Conservation (phyloP, 2,113 vertebrate genomes). For the pig (Sus scrofa) region DNA sequence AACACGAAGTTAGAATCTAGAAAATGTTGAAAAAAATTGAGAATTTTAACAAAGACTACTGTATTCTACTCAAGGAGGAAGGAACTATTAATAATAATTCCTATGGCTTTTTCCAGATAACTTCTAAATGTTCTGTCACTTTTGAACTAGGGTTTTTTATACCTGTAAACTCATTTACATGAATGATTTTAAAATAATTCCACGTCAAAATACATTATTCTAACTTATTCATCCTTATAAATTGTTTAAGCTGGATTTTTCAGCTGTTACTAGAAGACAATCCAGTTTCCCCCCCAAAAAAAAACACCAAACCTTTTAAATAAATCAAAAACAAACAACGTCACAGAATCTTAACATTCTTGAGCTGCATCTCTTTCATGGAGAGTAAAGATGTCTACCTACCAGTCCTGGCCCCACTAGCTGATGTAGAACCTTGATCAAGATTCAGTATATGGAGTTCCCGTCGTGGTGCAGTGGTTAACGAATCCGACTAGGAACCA, state of each 20-base stretch:
- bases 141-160: neutral
- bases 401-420: neutral
- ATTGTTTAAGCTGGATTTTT: no score
- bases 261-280: no score
- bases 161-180: neutral
- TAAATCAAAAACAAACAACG: neutral
- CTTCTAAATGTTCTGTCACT: neutral
- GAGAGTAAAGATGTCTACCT: neutral
- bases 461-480: no score
- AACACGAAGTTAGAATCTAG: neutral
- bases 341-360: neutral
- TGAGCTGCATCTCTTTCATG: neutral
- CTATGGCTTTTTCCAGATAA: neutral
- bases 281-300: rapidly evolving
- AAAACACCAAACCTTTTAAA: neutral
- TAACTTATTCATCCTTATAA: neutral
- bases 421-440: neutral
- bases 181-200: neutral
- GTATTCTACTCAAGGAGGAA: neutral
- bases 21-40: neutral
- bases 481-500: no score
- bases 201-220: neutral
- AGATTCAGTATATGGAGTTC: no score
- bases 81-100: neutral
- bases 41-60: neutral